Evolutionary conservation across 1,140 invertebrate species (phyloP).

Genomic region (Melanaphis sacchari): DNA sequence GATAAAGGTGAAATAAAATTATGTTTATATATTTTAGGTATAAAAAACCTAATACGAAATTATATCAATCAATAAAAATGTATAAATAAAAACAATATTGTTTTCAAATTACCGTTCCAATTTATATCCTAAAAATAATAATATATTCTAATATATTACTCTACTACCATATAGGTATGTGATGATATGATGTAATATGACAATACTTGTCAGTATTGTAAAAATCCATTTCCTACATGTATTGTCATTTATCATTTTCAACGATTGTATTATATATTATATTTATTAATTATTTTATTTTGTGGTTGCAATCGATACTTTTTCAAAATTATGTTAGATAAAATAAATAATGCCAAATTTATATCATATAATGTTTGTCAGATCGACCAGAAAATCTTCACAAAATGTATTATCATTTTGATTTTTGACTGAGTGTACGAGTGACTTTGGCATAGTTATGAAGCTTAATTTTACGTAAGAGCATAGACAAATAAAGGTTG

Average conservation of each 20-base stretch:
- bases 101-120: no score
- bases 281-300: no score
- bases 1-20: background rate
- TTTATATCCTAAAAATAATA: no score
- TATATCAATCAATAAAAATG: background rate
- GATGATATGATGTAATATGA: no score
- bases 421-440: no score
- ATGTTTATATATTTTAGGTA: rapidly evolving
- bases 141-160: no score
- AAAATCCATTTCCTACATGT: background rate
- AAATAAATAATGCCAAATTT: background rate
- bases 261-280: background rate
- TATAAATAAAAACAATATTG: no score
- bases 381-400: background rate
- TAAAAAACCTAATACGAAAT: background rate
- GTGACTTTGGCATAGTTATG: no score
- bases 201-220: background rate
- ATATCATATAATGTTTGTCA: background rate
- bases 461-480: background rate
- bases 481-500: background rate
- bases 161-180: no score
- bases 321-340: no score
- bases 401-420: no score
- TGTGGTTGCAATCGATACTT: no score
- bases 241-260: background rate